Base-by-base conservation (phyloP, 2,797 vertebrate species). In the Somateria mollissima region DNA sequence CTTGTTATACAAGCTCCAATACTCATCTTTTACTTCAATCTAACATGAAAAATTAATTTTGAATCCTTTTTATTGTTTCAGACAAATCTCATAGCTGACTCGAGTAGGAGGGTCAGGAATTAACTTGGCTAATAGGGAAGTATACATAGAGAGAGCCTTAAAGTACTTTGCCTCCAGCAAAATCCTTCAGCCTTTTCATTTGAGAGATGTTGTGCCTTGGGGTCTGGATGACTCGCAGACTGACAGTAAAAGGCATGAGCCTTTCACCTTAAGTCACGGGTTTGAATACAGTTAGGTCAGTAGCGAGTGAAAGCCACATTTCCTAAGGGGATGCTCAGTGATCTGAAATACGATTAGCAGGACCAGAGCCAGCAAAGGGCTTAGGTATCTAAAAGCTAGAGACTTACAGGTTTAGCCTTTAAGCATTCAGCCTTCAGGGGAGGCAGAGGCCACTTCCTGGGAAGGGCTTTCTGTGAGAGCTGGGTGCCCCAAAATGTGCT, bases 81-180 rank as follows among this genome's bases (percentile, higher is more conserved):
- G 57, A 82, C 10, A 77, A 81, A 75, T 85, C 8, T 13, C 13
- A 19, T 3, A 78, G 34, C 8, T 61, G 11, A 7, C 80, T 61
- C 74, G 51, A 91, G 43, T 87, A 84, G 67, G 20, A 91, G 17
- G 84, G 43, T 64, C 20, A 80, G 77, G 88, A 91, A 95, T 94
- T 93, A 93, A 58, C 39, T 47, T 77, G 34, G 89, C 89, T 90
- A 94, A 67, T 27, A 93, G 39, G 51, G 58, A 85, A 84, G 81
- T 83, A 65, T 19, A 27, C 51, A 20, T 9, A 60, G 73, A 65
- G 18, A 36, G 53, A 56, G 21, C 73, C 84, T 94, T 64, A 49
- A 87, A 70, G 32, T 77, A 61, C 58, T 93, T 71, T 21, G 56
- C 66, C 71, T 90, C 13, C 27, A 77, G 77, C 45, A 92, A 83